Evolutionary conservation across 2,113 vertebrate species (phyloP).

Genomic region (Oncorhynchus clarkii): DNA sequence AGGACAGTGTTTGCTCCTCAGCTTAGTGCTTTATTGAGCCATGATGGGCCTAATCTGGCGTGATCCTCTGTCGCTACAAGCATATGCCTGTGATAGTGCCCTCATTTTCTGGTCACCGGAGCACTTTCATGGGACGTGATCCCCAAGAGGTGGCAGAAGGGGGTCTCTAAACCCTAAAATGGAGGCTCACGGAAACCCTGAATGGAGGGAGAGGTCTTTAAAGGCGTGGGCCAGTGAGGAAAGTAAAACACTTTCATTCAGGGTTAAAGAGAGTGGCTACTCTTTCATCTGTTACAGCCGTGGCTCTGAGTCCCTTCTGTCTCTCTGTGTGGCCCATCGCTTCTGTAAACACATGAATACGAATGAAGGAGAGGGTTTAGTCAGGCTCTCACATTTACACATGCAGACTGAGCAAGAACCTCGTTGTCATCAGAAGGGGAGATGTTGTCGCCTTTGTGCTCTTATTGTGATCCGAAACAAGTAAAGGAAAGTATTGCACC

Average conservation of each 20-base stretch:
- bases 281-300: slow-evolving; percentile 60
- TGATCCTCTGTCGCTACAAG: slow-evolving; percentile 71
- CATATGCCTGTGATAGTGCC: slow-evolving; percentile 71
- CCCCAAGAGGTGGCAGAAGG: slow-evolving; percentile 39
- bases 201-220: slow-evolving; percentile 55
- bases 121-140: slow-evolving; percentile 62
- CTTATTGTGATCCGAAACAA: neutral
- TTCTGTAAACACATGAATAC: slow-evolving; percentile 76
- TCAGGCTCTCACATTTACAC: too few species aligned
- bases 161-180: slow-evolving; percentile 55
- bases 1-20: slow-evolving; percentile 61
- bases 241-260: slow-evolving; percentile 73
- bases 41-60: slow-evolving; percentile 66
- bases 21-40: slow-evolving; percentile 65
- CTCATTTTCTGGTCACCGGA: slow-evolving; percentile 77
- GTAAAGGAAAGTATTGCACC: too few species aligned
- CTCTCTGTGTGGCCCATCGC: slow-evolving; percentile 77
- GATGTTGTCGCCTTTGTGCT: neutral
- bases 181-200: slow-evolving; percentile 32
- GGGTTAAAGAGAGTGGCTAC: slow-evolving; percentile 69
- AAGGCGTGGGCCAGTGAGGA: slow-evolving; percentile 61
- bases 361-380: slow-evolving; percentile 59
- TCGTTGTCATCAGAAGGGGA: neutral
- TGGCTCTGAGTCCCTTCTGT: slow-evolving; percentile 30
- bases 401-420: slow-evolving; percentile 20